phyloP scores from a whole-genome alignment of 1,140 invertebrate species.

The Trachymyrmex septentrionalis region DNA sequence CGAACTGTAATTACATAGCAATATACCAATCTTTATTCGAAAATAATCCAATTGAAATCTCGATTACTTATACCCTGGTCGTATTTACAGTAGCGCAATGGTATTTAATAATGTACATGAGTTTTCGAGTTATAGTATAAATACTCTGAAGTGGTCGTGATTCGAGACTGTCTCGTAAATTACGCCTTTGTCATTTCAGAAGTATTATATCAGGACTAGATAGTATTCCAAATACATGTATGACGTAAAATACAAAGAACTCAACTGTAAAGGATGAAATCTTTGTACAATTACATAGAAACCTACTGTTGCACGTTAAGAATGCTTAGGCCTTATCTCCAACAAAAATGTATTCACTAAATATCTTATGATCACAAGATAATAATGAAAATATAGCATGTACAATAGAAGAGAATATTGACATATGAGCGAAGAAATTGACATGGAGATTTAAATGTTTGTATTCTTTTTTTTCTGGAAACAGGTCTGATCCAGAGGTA shows the following conservation, averaged over 20 bases:
- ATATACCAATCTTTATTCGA: constrained; percentile 49
- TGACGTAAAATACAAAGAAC: background rate
- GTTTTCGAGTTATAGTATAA: constrained; percentile 57
- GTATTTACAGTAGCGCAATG: constrained; percentile 80
- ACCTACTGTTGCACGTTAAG: background rate
- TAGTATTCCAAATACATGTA: constrained; percentile 26
- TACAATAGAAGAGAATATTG: background rate
- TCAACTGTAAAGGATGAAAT: too few species aligned
- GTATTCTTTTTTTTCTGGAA: constrained; percentile 89
- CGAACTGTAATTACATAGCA: constrained; percentile 61
- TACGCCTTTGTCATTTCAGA: constrained; percentile 13
- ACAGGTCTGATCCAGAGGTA: constrained; percentile 86
- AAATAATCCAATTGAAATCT: constrained; percentile 69
- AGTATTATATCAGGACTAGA: constrained; percentile 28
- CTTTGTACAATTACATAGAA: background rate
- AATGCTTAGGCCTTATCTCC: background rate
- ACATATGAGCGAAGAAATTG: background rate
- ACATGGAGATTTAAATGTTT: constrained; percentile 86
- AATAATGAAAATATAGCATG: background rate
- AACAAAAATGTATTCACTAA: background rate
- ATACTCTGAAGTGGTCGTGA: constrained; percentile 65
- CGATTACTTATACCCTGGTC: constrained; percentile 82
- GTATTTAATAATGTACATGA: constrained; percentile 68
- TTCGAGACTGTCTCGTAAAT: constrained; percentile 66
- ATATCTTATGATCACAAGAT: background rate